Conservation (phyloP, 1,140 invertebrate species). For the Papilio machaon region DNA sequence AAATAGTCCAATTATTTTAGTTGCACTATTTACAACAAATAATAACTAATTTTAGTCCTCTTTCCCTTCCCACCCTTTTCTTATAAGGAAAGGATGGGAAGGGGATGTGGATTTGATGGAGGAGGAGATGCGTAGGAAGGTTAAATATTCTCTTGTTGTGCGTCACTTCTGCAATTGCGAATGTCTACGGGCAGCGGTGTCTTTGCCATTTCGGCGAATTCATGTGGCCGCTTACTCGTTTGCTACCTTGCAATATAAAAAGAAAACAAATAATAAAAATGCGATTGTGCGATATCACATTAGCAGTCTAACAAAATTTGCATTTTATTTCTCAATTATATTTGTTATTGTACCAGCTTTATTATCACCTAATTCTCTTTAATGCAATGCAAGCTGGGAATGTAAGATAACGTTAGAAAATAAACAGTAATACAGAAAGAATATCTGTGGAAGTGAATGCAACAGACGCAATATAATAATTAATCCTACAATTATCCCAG, state of each 20-base stretch:
- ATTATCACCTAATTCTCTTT: neutral
- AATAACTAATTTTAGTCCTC: neutral
- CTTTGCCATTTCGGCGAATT: no score
- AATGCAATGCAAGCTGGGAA: conserved; percentile 1
- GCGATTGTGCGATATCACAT: neutral
- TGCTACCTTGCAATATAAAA: no score
- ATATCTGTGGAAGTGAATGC: neutral
- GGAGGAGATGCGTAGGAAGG: no score
- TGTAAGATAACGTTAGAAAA: conserved; percentile 14
- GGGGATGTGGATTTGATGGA: no score
- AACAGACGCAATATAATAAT: conserved; percentile 16
- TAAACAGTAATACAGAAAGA: neutral
- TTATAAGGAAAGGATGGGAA: no score
- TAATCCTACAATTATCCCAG: conserved; percentile 9
- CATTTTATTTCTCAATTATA: neutral
- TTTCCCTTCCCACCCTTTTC: no score
- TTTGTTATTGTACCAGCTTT: neutral
- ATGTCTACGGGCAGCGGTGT: no score
- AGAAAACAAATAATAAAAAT: no score
- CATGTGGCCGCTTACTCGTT: no score
- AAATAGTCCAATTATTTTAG: neutral
- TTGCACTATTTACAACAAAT: neutral
- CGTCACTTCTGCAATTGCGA: no score
- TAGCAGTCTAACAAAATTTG: neutral
- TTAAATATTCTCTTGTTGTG: no score